Base-by-base conservation (phyloP, 2,113 vertebrate species). In the Psittacara wagleri region DNA sequence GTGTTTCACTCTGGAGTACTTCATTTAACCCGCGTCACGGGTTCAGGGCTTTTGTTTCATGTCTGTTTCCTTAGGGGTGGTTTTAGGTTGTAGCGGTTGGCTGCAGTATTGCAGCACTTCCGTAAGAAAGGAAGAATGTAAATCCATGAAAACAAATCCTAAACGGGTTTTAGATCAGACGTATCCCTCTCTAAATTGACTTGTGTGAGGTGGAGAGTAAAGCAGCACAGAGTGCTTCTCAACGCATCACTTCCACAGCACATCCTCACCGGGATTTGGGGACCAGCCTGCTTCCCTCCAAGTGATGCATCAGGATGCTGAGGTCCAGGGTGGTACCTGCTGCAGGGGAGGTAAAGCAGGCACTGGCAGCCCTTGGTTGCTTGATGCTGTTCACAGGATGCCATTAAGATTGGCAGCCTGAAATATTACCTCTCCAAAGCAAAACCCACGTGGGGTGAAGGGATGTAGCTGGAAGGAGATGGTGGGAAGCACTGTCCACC, bases 1-100 rank as follows among this genome's bases (percentile, higher is more conserved):
- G 31, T 28, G 46, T 79, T 96, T 91, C 83, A 54, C 81, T 83
- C 78, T 12, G 10, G 33, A 80, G 41, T 51, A 62, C 77, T 85
- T 94, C 44, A 89, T 94, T 95, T 69, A 84, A 82, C 73, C 83
- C 1, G 0, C 75, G 43, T 25, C 18, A 7, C 4, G 1, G 62
- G 55, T 62, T 92, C 54, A 59, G 22, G 13, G 2, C 7, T 17
- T 33, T 85, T n/a, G 61, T 93, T 81, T 77, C 22, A 82, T 57
- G 52, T 52, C 11, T 75, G 39, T 94, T 92, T 97, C 86, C 90
- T 75, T 86, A 83, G 0, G 48, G 29, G 39, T 74, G 88, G 76
- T 81, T 96, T 92, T 89, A 68, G 64, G 77, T 89, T 89, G 94
- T 35, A 73, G 81, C 19, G 63, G 88, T 35, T 75, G 83, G 77